Base-by-base conservation (phyloP, 64 coral and sea anemone genomes). In the Montipora efflorescens region DNA sequence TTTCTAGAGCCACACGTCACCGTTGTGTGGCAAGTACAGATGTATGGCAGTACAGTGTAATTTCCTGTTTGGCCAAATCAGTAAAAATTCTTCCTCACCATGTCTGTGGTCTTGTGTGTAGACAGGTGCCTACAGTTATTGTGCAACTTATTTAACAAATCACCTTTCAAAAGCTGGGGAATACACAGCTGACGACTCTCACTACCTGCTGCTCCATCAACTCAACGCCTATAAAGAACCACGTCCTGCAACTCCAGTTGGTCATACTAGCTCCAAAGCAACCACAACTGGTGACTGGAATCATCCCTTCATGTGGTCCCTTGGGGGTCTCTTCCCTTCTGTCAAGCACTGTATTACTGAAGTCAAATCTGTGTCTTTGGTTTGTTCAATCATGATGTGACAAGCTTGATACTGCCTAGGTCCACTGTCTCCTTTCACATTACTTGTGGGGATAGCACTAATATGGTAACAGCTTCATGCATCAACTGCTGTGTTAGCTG, bases 81-180 rank as follows among this genome's bases (percentile, higher is more conserved):
- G 91, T 87, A 96, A 48, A 93, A 94, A 5, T 88, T 58, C 25
- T 94, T 44, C 36, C 78, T 81, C 9, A 97, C 78, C 53, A 43
- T 87, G 28, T 69, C 81, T 23, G 85, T 21, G 11, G 81, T 94
- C 74, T 97, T 87, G 16, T 51, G 77, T 47, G 7, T 16, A 59
- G 76, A 90, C 22, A 88, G 16, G 57, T 92, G 72, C 48, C 85
- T 84, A 25, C 43, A 67, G 7, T 12, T 81, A 72, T 96, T 43
- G 79, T 96, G 91, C 75, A 90, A 66, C 14, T 90, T 59, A 5
- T 75, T 6, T 9, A 96, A 19, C 73, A 93, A 20, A 36, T 80
- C 71, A 47, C 68, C n/a, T 44, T 67, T 49, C 8, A 78, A 47
- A 23, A 59, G 51, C 53, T 76, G 80, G 14, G 90, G 85, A 4